phyloP scores from a whole-genome alignment of 35 echinoderm and acorn worm species.

The Anneissia japonica region DNA sequence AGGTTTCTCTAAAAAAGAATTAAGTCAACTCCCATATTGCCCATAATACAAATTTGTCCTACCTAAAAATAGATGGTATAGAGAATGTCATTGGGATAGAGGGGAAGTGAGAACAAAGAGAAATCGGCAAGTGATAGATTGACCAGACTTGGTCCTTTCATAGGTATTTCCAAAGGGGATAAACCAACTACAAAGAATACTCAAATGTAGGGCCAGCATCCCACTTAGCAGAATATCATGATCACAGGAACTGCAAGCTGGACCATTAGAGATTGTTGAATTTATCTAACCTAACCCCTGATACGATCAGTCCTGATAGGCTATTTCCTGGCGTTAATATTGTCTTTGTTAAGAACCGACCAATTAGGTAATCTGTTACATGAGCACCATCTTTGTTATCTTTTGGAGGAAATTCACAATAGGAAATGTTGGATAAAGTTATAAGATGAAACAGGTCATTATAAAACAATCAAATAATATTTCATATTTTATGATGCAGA shows the following conservation, averaged over 20 bases:
- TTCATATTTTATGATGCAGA: no score
- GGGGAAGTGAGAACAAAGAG: not conserved
- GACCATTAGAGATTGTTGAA: not conserved
- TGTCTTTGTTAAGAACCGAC: not conserved
- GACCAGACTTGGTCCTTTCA: not conserved
- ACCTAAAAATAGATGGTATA: not conserved
- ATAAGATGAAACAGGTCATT: no score
- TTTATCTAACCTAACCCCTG: not conserved
- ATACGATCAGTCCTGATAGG: not conserved
- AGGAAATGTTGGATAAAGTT: not conserved
- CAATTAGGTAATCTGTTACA: not conserved
- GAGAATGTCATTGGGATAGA: not conserved
- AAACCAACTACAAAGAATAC: not conserved
- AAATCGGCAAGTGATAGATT: not conserved
- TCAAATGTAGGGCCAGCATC: no score
- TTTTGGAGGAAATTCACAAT: no score
- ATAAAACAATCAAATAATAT: no score
- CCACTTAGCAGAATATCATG: not conserved
- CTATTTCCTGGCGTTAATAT: not conserved
- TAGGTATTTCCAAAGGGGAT: not conserved
- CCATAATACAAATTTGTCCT: not conserved
- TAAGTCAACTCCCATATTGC: not conserved
- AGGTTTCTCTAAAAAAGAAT: not conserved
- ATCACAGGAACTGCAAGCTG: not conserved
- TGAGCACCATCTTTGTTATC: not conserved